Evolutionary conservation across 1,140 invertebrate species (phyloP), one percentile per base, ranked within the genome.

Genomic region (Lineus longissimus): DNA sequence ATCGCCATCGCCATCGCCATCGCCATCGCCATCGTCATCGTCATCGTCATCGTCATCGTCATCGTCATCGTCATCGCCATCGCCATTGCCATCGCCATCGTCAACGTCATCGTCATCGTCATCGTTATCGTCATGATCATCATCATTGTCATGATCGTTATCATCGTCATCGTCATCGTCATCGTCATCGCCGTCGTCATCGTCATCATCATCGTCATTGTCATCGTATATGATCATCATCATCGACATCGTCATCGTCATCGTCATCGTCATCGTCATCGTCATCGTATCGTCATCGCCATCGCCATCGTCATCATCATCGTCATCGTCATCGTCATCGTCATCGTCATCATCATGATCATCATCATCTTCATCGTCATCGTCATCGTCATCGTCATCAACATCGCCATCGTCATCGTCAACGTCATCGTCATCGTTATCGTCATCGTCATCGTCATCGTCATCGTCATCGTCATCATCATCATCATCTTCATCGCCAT

Each of bases 401-500:
- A n/a, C 41, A 43, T 43, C n/a, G 13, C 13, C n/a, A 43, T 13
- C 13, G 13, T n/a, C 40, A 43, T 43, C 11, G 40, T n/a, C 40
- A 43, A 13, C 11, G 40, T n/a, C 40, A 43, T 43, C 40, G 40
- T n/a, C 40, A 43, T 43, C 40, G 40, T n/a, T n/a, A 43, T 43
- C 11, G 40, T n/a, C 40, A 43, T 43, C 11, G 40, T n/a, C 40
- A 43, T 43, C n/a, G 40, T n/a, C 40, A 55, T 15, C 11, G 23
- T 11, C 13, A 15, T 55, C 11, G 23, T 11, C 13, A 23, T 15
- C 23, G 13, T 23, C 13, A 55, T 57, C 55, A 57, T 57, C 55
- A 57, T 57, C 55, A 57, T 57, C 55, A 57, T 57, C 55, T 19
- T 57, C 55, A 27, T 57, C 55, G 30, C 31, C 55, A 27, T 57